Conservation (phyloP, 1,140 invertebrate species). For the Drosophila kohkoa region DNA sequence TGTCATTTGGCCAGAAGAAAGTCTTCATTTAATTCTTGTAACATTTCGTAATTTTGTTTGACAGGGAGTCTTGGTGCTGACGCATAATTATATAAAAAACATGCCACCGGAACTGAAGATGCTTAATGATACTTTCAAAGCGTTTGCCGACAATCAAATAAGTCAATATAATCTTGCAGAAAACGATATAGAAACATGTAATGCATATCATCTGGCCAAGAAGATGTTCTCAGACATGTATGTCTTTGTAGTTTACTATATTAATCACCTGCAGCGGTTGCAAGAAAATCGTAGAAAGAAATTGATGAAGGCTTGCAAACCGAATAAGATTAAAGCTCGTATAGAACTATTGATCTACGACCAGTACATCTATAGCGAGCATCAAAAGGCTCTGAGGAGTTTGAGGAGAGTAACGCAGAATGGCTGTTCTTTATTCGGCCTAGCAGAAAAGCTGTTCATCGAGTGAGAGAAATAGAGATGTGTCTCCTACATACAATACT, state of each 20-base stretch:
- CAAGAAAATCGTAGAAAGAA: neutral
- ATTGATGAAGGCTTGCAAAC: neutral
- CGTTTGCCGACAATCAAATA: neutral
- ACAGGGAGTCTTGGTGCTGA: neutral
- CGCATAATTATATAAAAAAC: neutral
- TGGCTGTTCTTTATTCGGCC: neutral
- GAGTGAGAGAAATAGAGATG: neutral
- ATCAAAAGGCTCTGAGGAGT: neutral
- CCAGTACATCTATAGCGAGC: neutral
- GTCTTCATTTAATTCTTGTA: neutral
- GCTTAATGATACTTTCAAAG: neutral
- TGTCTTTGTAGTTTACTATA: neutral
- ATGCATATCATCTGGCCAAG: neutral
- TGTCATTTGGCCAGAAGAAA: neutral
- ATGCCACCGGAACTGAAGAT: neutral
- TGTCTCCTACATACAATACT: neutral
- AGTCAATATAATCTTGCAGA: neutral
- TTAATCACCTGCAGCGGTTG: neutral
- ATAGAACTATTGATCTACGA: neutral
- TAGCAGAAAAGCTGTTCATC: neutral
- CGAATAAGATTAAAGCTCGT: neutral
- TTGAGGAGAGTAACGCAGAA: neutral
- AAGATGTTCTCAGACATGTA: neutral
- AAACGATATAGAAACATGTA: neutral
- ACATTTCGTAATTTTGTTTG: neutral